Base-by-base conservation (phyloP, 2,888 invertebrate species). In the Exocentrus adspersus region DNA sequence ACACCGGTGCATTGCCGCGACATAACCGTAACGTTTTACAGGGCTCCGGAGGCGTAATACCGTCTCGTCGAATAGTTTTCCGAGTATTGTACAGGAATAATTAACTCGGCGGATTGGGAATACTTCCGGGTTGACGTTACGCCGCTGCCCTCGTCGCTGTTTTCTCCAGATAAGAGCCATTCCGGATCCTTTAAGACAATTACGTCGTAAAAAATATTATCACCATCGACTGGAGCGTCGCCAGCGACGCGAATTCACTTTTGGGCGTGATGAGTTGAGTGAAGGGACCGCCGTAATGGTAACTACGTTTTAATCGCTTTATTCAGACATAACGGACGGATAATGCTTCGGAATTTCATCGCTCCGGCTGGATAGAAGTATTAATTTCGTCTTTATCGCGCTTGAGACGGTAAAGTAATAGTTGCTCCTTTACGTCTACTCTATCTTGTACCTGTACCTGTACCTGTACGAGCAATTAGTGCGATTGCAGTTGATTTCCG, bases 201-300 rank as follows among this genome's bases (percentile, higher is more conserved):
- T 78, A 78, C 75, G 73, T 74, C 76, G 74, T 77, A 77, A 78
- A 78, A 77, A 77, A 76, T 76, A 76, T 75, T 71, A 75, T 72
- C 69, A 68, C 64, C 56, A 67, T 63, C 58, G 65, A 32, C 54
- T 67, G 46, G 60, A 14, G 30, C n/a, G 53, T 14, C 12, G 45
- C 52, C 45, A 37, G 24, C 21, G 21, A 32, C 41, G 46, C 51
- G 56, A 69, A 69, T 69, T 69, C 67, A 67, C 57, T 62, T 45
- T 42, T 24, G 19, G 53, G 62, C 61, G 60, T 65, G 69, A 69
- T 64, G 67, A 67, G 60, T 51, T 48, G 43, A 62, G 62, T 58
- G 48, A 58, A 58, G 58, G 45, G 32, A n/a, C 46, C 32, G 32
- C 30, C 20, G 28, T 43, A 45, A 16, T 43, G 20, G 37, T 37